Base-by-base conservation (phyloP, 2,113 vertebrate species). In the Dascyllus trimaculatus region DNA sequence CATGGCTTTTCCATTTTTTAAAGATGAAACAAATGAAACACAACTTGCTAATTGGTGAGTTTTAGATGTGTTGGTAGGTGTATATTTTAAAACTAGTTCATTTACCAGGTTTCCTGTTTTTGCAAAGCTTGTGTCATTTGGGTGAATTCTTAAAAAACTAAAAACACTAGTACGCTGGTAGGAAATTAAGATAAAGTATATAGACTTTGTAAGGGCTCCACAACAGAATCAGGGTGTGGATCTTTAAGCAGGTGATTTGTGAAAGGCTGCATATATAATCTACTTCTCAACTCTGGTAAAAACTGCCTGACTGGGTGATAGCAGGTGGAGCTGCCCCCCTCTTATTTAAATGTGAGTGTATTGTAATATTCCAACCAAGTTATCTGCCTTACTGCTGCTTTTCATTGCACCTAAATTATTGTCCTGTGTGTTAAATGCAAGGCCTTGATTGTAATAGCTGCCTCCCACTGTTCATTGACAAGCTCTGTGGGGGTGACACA, bases 391-490 rank as follows among this genome's bases (percentile, higher is more conserved):
- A 58, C 59, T 6, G 56, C 51, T 2, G 68, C 63, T 68, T 76
- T 82, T 65, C 56, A 75, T 62, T 80, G 79, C 61, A 71, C 65
- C 70, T 61, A 66, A 71, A 78, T 80, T 52, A 62, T 82, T 74
- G 80, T 77, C 75, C 65, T 45, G 66, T 35, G 72, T 64, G 70
- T 60, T 72, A 85, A 84, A 87, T 70, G 49, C 18, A 78, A 59
- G 56, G 54, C n/a, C 48, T 71, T 82, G 85, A 89, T 82, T 85
- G 80, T 75, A 85, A 85, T 72, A 78, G 75, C 40, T 56, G 51
- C 60, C 61, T 78, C 77, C 73, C 48, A 21, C 77, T 81, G 69
- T 78, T 71, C 72, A 67, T 60, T 51, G 56, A 43, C n/a, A 22
- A 6, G 35, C 35, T 53, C 22, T 17, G 38, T 49, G 52, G 46